phyloP scores from a whole-genome alignment of 2,888 invertebrate genomes.

The Euplagia quadripunctaria region DNA sequence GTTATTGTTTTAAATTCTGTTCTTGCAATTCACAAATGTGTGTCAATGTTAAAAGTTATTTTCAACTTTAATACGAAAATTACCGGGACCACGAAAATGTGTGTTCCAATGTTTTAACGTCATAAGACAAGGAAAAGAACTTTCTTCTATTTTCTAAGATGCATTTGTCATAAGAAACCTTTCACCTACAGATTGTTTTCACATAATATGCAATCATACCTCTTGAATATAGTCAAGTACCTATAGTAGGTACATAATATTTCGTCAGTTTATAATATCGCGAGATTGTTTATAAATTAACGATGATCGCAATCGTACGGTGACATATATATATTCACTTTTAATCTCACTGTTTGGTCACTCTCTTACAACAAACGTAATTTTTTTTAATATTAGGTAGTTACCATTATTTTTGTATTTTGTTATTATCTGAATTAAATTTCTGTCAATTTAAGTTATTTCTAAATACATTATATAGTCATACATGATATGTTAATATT shows the following conservation, averaged over 20 bases:
- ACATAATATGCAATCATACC: not conserved
- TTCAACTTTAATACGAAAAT: too few species aligned
- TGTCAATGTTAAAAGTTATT: not conserved
- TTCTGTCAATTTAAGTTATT: not conserved
- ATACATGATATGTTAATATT: too few species aligned
- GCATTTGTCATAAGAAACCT: not conserved
- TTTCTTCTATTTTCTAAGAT: not conserved
- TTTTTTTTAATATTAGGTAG: not conserved
- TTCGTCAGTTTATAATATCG: too few species aligned
- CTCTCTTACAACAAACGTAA: too few species aligned
- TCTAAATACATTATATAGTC: not conserved
- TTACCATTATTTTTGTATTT: not conserved
- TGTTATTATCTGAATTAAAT: not conserved
- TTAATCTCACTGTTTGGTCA: too few species aligned
- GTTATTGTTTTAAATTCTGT: slow-evolving; percentile 47
- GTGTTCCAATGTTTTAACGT: too few species aligned
- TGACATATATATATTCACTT: too few species aligned
- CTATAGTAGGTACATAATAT: not conserved
- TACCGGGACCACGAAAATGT: too few species aligned
- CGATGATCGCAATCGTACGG: too few species aligned
- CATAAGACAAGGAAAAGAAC: too few species aligned
- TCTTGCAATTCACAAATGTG: slow-evolving; percentile 9
- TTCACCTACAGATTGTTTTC: not conserved
- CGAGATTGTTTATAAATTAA: too few species aligned
- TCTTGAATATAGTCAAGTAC: not conserved